Percentiles rank a stretch among this genome's conserved stretches.
Evolutionary conservation across 1,140 invertebrate genomes (phyloP).

Genomic region (Drosophila pruinosa): DNA sequence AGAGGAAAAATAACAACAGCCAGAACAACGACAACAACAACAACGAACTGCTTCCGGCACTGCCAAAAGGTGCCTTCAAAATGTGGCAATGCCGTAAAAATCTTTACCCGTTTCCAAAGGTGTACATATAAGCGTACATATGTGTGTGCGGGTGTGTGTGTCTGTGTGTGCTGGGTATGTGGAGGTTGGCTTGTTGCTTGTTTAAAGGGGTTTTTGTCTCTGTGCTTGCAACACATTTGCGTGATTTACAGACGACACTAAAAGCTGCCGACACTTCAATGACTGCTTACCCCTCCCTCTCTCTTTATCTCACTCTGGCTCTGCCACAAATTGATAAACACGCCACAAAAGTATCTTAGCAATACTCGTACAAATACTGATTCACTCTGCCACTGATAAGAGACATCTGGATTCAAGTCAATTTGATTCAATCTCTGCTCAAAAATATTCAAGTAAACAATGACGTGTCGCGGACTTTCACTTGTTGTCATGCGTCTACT

Average conservation of each 20-base stretch:
- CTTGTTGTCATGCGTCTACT: constrained; percentile 57
- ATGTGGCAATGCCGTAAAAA: constrained; percentile 49
- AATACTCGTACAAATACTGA: constrained; percentile 17
- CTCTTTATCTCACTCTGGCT: constrained; percentile 23
- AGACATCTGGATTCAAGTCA: constrained; percentile 3
- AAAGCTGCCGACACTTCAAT: constrained; percentile 39
- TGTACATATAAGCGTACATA: too few species aligned
- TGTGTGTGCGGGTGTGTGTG: not conserved
- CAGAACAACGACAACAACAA: constrained; percentile 11
- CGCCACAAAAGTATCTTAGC: constrained; percentile 10
- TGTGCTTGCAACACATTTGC: constrained; percentile 6
- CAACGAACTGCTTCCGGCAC: constrained; percentile 35
- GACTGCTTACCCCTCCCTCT: not conserved
- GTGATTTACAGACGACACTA: constrained; percentile 61
- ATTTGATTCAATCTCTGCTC: not conserved
- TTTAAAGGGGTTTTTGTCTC: constrained; percentile 26
- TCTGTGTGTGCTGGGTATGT: not conserved
- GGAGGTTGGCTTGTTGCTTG: constrained; percentile 1
- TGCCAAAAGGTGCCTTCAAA: constrained; percentile 62
- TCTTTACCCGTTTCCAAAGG: constrained; percentile 13
- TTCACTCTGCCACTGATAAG: constrained; percentile 61
- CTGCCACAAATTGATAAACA: constrained; percentile 69
- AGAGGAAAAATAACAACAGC: constrained; percentile 9
- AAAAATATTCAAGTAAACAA: constrained; percentile 43
- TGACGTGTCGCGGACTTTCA: constrained; percentile 73